phyloP scores from a whole-genome alignment of 2,113 vertebrate genomes.

The Callorhinus ursinus region DNA sequence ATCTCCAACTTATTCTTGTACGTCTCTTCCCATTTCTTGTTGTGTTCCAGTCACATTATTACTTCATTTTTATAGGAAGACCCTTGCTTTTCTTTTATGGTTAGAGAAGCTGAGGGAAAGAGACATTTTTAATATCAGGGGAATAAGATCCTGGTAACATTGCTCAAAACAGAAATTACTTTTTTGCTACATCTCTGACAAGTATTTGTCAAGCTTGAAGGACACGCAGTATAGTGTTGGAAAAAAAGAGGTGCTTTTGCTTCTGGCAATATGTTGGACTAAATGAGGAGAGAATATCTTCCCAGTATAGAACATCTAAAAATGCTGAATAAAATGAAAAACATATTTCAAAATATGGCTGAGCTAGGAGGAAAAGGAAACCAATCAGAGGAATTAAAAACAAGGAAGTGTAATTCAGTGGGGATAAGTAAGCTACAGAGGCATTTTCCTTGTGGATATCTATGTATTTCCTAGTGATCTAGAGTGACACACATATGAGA shows the following conservation, averaged over 20 bases:
- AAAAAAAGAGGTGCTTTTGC: not conserved
- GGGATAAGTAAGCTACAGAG: not conserved
- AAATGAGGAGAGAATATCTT: not conserved
- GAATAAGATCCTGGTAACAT: not conserved
- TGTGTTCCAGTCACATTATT: not conserved
- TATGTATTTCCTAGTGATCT: not conserved
- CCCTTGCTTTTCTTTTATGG: not conserved
- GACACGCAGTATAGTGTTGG: not conserved
- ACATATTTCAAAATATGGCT: not conserved
- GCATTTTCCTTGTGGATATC: not conserved
- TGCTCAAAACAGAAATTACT: not conserved
- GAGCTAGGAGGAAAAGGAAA: not conserved
- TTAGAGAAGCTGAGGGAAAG: not conserved
- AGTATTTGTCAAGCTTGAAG: not conserved
- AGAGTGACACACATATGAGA: not conserved
- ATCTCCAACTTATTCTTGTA: not conserved
- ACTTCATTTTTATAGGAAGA: conserved; percentile 1
- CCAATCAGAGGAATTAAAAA: not conserved
- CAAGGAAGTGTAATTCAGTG: not conserved
- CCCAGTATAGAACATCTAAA: not conserved
- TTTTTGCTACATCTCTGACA: conserved; percentile 27
- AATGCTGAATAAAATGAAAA: not conserved
- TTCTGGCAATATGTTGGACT: not conserved
- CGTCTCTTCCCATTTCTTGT: not conserved
- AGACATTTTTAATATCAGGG: not conserved